Evolutionary conservation across 2,888 invertebrate genomes (phyloP).

Genomic region (Synergus laeviventris): DNA sequence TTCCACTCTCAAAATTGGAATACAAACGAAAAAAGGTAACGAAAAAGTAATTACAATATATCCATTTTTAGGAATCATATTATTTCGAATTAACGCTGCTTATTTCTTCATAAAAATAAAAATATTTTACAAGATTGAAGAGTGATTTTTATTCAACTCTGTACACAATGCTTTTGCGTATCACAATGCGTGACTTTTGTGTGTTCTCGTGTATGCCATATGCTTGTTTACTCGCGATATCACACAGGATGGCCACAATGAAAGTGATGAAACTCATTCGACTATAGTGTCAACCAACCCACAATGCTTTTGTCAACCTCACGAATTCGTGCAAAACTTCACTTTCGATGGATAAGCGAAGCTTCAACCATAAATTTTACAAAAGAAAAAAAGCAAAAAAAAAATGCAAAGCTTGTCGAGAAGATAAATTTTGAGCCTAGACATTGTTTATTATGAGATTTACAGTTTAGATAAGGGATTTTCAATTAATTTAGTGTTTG

Average conservation of each 20-base stretch:
- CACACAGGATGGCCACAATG: slow-evolving; percentile 8
- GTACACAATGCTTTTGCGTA: background rate
- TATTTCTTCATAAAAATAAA: background rate
- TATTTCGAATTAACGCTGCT: background rate
- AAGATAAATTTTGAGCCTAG: background rate
- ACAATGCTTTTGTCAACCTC: background rate
- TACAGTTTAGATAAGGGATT: background rate
- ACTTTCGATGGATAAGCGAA: background rate
- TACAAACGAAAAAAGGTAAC: too few species aligned
- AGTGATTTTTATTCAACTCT: background rate
- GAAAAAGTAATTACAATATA: background rate
- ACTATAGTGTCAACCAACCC: background rate
- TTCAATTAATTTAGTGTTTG: background rate
- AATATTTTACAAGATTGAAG: background rate
- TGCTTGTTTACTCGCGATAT: slow-evolving; percentile 28
- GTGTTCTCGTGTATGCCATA: background rate
- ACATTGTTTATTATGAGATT: background rate
- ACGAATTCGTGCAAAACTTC: background rate
- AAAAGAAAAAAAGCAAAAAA: background rate
- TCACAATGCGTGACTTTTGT: background rate
- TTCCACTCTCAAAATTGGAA: background rate
- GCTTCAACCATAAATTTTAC: background rate
- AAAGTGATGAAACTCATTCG: slow-evolving; percentile 38
- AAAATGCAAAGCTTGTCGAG: background rate
- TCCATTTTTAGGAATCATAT: background rate